Conservation (phyloP, 2,888 invertebrate genomes). For the Aspidiotus destructor region DNA sequence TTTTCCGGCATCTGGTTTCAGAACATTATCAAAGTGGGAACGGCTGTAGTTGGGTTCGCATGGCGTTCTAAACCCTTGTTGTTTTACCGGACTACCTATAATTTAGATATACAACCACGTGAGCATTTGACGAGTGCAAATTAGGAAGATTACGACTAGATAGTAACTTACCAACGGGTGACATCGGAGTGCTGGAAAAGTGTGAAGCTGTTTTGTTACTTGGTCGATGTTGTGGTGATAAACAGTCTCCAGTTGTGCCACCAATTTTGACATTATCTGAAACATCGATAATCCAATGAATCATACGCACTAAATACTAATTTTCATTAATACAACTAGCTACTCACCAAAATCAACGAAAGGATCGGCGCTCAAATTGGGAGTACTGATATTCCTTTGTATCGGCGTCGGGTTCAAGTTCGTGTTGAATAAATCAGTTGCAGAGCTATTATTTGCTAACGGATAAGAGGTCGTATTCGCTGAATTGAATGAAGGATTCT, state of each 20-base stretch:
- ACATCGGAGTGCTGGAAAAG: conserved; percentile 27
- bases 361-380: conserved; percentile 54
- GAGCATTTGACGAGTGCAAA: background rate
- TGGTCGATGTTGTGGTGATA: conserved; percentile 41
- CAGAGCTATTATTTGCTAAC: conserved; percentile 8
- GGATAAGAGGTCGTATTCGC: conserved; percentile 1
- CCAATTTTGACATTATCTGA: conserved; percentile 16
- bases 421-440: conserved; percentile 1
- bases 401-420: conserved; percentile 36
- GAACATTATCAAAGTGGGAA: conserved; percentile 57
- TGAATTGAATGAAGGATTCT: conserved; percentile 23
- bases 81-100: conserved; percentile 43
- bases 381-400: conserved; percentile 46
- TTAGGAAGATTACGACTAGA: background rate
- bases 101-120: conserved; percentile 39
- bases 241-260: background rate
- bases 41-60: conserved; percentile 53
- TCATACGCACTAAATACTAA: too few species aligned
- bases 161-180: conserved; percentile 24
- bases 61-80: conserved; percentile 43
- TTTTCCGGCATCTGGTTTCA: conserved; percentile 36
- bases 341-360: conserved; percentile 58
- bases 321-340: conserved; percentile 29
- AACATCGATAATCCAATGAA: background rate
- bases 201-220: conserved; percentile 35